Percentiles rank a stretch among this genome's conserved stretches.
These are phyloP conservation scores for Drosophila athabasca DNA, from an alignment of 1,140 invertebrate species.

Conservation along the genomic window DNA sequence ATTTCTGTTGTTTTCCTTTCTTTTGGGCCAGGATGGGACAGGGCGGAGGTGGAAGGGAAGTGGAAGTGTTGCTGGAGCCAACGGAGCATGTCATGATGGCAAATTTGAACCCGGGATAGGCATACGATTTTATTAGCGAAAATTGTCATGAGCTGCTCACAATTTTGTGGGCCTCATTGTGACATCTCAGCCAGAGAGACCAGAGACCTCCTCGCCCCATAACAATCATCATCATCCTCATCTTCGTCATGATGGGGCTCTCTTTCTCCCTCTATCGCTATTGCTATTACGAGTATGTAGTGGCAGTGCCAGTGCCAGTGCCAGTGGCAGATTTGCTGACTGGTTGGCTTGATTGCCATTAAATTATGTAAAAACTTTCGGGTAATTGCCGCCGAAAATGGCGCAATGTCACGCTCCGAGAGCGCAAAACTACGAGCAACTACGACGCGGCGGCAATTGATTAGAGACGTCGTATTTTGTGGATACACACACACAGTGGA, in stretches of 20 bases:
- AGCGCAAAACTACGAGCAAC: slow-evolving; percentile 51
- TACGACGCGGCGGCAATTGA: slow-evolving; percentile 66
- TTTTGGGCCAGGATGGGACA: neutral
- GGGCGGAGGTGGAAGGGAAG: slow-evolving; percentile 4
- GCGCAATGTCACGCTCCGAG: slow-evolving; percentile 77
- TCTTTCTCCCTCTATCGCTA: too few species aligned
- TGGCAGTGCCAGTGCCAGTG: neutral
- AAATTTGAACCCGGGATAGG: slow-evolving; percentile 37
- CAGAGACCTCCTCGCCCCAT: slow-evolving; percentile 38
- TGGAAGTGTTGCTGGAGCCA: slow-evolving; percentile 29
- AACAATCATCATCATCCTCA: slow-evolving; percentile 15
- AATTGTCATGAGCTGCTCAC: slow-evolving; percentile 52
- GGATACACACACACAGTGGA: slow-evolving; percentile 21
- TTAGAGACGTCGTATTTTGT: slow-evolving; percentile 53
- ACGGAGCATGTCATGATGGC: slow-evolving; percentile 66
- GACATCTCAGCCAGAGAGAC: slow-evolving; percentile 40
- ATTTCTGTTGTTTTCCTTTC: slow-evolving; percentile 7
- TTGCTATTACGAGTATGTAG: slow-evolving; percentile 27
- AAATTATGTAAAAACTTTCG: slow-evolving; percentile 75
- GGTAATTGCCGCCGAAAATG: slow-evolving; percentile 77
- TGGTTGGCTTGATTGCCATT: slow-evolving; percentile 72
- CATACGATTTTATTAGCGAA: slow-evolving; percentile 69
- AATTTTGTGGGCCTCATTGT: slow-evolving; percentile 15
- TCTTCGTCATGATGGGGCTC: slow-evolving; percentile 15
- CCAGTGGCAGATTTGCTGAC: slow-evolving; percentile 32